Percentiles rank a stretch among this genome's conserved stretches.
Conservation (phyloP, 2,797 vertebrate genomes). For the Rhinogobio ventralis region DNA sequence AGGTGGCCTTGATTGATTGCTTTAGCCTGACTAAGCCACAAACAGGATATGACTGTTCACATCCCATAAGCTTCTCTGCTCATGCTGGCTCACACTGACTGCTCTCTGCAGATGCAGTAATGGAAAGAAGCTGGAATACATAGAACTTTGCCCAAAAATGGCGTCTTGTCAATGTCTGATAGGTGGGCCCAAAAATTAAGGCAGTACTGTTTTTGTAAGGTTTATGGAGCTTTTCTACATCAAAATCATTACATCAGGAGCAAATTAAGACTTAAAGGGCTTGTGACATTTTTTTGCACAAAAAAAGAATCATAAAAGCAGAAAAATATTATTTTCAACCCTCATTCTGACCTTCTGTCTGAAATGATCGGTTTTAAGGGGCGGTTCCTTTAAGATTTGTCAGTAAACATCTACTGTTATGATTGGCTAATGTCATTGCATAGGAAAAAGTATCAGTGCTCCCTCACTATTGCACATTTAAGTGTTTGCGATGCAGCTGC, state of each 20-base stretch:
- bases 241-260: neutral
- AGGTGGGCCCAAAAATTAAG: neutral
- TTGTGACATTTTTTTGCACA: neutral
- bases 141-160: neutral
- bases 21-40: conserved; percentile 55
- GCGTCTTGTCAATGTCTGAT: neutral
- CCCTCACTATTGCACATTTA: no score
- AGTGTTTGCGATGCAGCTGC: no score
- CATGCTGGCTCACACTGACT: conserved; percentile 36
- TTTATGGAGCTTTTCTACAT: neutral
- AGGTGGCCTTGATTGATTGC: conserved; percentile 44
- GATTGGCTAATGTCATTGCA: no score
- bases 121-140: conserved; percentile 11
- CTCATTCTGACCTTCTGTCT: no score
- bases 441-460: no score
- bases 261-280: neutral
- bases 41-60: conserved; percentile 41
- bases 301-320: no score
- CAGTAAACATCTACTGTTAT: no score
- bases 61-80: conserved; percentile 48
- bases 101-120: conserved; percentile 5
- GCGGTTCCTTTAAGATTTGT: no score
- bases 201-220: neutral
- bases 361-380: no score
- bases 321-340: no score